Evolutionary conservation across 2,113 vertebrate genomes (phyloP).

Genomic region (Pipra filicauda): DNA sequence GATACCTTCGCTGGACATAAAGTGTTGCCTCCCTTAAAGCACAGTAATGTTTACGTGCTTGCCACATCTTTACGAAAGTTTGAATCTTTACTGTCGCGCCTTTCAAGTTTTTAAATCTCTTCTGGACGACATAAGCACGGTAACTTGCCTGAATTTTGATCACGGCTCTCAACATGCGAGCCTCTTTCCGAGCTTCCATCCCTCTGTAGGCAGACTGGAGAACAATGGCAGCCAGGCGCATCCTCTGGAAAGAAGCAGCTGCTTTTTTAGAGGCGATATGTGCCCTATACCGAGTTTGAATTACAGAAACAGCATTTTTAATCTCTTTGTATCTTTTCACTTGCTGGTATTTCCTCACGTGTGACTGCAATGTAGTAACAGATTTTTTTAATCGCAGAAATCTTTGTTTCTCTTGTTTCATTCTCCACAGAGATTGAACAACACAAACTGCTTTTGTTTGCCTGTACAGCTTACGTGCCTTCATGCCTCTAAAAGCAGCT

Average conservation of each 20-base stretch:
- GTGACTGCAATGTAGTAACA: slow-evolving; percentile 62
- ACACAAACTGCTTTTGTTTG: slow-evolving; percentile 40
- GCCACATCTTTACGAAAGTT: slow-evolving; percentile 68
- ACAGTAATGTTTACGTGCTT: slow-evolving; percentile 5
- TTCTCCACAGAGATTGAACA: slow-evolving; percentile 70
- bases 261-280: not conserved
- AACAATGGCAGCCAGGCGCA: slow-evolving; percentile 44
- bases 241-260: slow-evolving; percentile 46
- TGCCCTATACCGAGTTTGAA: slow-evolving; percentile 65
- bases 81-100: slow-evolving; percentile 66
- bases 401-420: slow-evolving; percentile 39
- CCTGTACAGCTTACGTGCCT: not conserved
- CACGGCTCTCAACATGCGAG: not conserved
- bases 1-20: slow-evolving; percentile 56
- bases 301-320: slow-evolving; percentile 48
- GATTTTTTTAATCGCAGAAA: slow-evolving; percentile 56
- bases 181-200: slow-evolving; percentile 46
- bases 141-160: slow-evolving; percentile 74
- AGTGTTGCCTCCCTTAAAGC: not conserved
- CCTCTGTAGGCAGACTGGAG: slow-evolving; percentile 72
- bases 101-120: slow-evolving; percentile 62
- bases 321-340: slow-evolving; percentile 57
- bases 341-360: slow-evolving; percentile 66
- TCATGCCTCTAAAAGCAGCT: slow-evolving; percentile 64
- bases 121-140: slow-evolving; percentile 52